Conservation (phyloP, 2,888 invertebrate species). For the Chalcosyrphus nemorum region DNA sequence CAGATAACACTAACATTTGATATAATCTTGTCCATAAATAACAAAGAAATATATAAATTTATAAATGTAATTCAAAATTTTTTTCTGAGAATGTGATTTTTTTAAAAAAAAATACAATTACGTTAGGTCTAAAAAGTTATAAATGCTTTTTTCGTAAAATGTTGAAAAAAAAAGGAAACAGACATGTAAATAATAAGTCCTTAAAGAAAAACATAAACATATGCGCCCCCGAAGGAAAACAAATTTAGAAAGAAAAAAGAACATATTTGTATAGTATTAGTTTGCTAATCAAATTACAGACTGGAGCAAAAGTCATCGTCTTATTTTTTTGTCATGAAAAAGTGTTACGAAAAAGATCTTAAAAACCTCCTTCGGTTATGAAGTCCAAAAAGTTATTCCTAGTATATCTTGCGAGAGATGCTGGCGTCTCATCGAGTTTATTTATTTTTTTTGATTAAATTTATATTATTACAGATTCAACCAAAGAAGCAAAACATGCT, state of each 20-base stretch:
- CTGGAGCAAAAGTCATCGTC: conserved; percentile 22
- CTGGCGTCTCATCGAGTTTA: neutral
- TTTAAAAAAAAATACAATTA: neutral
- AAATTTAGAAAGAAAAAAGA: conserved; percentile 14
- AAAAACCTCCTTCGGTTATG: no score
- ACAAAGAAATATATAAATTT: conserved; percentile 12
- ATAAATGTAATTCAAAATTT: conserved; percentile 32
- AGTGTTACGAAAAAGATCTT: no score
- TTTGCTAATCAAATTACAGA: conserved; percentile 12
- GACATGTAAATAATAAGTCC: conserved; percentile 53
- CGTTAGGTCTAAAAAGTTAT: neutral
- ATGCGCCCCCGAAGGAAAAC: conserved; percentile 52
- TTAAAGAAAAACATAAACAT: conserved; percentile 21
- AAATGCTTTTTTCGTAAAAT: no score
- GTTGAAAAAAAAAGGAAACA: no score
- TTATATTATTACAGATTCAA: no score
- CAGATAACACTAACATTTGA: conserved; percentile 47
- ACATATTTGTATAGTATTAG: conserved; percentile 6
- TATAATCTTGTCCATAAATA: conserved; percentile 68
- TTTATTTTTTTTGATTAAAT: no score
- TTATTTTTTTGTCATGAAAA: no score
- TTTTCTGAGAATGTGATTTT: conserved; percentile 11
- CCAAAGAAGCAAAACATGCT: no score
- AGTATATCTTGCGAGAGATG: neutral
- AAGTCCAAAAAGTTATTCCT: no score